A percentile compares a stretch with the other conserved stretches of the same genome.
phyloP scores from a whole-genome alignment of 2,888 invertebrate genomes.

The Cryptocephalus primarius region DNA sequence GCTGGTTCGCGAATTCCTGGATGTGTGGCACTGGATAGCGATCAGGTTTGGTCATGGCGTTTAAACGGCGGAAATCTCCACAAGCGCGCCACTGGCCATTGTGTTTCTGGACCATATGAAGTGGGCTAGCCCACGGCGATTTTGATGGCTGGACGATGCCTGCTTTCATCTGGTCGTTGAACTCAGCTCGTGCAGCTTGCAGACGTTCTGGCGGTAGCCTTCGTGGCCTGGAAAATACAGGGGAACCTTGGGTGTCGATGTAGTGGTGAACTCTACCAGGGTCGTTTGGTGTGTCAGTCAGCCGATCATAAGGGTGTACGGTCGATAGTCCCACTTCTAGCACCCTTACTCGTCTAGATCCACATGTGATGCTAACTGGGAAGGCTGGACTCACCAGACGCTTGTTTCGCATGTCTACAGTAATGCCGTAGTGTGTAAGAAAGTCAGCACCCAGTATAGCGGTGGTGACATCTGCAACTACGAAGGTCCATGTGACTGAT shows the following conservation, averaged over 20 bases:
- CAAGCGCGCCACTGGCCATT: too few species aligned
- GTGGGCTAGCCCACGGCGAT: too few species aligned
- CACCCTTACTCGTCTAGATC: background rate
- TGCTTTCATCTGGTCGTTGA: too few species aligned
- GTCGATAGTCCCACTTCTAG: too few species aligned
- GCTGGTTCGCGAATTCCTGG: constrained; percentile 1
- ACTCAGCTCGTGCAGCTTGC: too few species aligned
- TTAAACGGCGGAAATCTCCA: too few species aligned
- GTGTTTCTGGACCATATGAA: too few species aligned
- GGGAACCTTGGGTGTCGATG: background rate
- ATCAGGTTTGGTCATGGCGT: too few species aligned
- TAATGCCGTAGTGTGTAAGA: background rate
- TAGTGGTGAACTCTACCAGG: too few species aligned
- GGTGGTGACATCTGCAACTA: constrained; percentile 2
- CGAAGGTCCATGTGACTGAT: constrained; percentile 1
- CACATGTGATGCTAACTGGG: background rate
- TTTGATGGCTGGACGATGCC: too few species aligned
- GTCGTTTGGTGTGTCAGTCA: too few species aligned
- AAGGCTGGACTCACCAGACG: background rate
- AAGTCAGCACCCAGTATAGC: background rate
- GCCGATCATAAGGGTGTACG: too few species aligned
- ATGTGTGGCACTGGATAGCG: constrained; percentile 3
- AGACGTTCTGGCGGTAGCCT: constrained; percentile 2
- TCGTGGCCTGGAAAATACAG: constrained; percentile 1
- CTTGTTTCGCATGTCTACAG: background rate